A percentile compares a stretch with the other conserved stretches of the same genome.
Conservation (phyloP, 2,113 vertebrate genomes). For the Podarcis muralis region DNA sequence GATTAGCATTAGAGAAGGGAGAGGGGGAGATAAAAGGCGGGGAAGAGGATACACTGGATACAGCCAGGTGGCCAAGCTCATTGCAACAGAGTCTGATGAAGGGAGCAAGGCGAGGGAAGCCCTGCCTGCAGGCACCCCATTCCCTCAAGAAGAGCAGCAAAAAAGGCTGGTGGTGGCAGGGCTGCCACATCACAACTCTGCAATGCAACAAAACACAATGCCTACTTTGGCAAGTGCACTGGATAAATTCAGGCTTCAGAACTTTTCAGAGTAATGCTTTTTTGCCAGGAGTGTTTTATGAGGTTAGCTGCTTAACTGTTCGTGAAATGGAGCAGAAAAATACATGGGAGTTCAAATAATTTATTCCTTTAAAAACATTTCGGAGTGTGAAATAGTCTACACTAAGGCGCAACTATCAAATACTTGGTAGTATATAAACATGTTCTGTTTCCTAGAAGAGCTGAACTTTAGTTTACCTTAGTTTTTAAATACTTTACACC, state of each 20-base stretch:
- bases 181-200: not conserved
- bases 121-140: too few relatives aligned
- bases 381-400: not conserved
- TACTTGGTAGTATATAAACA: not conserved
- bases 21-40: not conserved
- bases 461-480: not conserved
- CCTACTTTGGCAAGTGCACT: not conserved
- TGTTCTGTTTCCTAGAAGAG: not conserved
- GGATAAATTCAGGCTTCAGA: not conserved
- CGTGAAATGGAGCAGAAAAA: too few relatives aligned
- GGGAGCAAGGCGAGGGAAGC: not conserved
- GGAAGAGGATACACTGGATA: not conserved
- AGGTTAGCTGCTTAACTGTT: too few relatives aligned
- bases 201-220: not conserved
- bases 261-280: not conserved
- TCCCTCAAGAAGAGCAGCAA: not conserved
- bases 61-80: not conserved
- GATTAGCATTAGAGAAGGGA: not conserved
- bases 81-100: not conserved
- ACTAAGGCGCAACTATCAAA: not conserved
- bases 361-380: not conserved
- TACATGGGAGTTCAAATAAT: not conserved
- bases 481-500: not conserved
- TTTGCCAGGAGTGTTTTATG: not conserved
- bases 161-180: not conserved